phyloP scores from a whole-genome alignment of 2,113 vertebrate species.

The Prinia subflava region DNA sequence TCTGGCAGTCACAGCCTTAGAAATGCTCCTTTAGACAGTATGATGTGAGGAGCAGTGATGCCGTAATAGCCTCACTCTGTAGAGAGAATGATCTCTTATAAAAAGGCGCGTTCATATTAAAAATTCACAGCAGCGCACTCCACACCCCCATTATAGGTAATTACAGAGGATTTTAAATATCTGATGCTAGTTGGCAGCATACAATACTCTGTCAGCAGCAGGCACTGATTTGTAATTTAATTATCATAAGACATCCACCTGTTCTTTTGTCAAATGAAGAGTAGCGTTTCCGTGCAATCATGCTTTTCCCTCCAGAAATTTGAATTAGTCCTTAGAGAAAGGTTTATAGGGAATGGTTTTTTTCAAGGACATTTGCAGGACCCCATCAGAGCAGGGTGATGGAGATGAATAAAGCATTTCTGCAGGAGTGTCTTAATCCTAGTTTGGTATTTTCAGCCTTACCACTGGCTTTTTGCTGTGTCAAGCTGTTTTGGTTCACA shows the following conservation, averaged over 20 bases:
- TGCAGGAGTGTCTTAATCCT: background rate
- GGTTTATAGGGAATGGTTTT: background rate
- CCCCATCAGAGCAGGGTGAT: background rate
- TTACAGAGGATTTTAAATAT: conserved; percentile 78
- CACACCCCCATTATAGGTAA: conserved; percentile 68
- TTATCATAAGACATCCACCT: conserved; percentile 76
- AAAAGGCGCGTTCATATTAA: conserved; percentile 51
- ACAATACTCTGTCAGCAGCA: conserved; percentile 69
- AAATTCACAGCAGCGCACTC: conserved; percentile 61
- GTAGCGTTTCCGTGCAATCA: conserved; percentile 56
- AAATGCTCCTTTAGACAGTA: background rate
- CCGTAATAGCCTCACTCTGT: background rate
- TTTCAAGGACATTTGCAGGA: background rate
- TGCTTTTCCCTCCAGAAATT: conserved; percentile 32
- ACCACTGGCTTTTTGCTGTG: background rate
- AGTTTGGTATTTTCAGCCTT: background rate
- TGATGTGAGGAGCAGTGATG: background rate
- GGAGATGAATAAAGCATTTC: background rate
- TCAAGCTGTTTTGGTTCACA: conserved; percentile 9
- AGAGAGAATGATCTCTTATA: conserved; percentile 28
- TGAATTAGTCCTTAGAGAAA: conserved; percentile 19
- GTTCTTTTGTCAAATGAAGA: conserved; percentile 66
- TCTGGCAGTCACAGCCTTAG: background rate
- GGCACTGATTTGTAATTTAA: conserved; percentile 77
- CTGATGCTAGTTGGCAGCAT: conserved; percentile 63